phyloP scores from a whole-genome alignment of 1,140 invertebrate genomes.

The Drosophila bocki region DNA sequence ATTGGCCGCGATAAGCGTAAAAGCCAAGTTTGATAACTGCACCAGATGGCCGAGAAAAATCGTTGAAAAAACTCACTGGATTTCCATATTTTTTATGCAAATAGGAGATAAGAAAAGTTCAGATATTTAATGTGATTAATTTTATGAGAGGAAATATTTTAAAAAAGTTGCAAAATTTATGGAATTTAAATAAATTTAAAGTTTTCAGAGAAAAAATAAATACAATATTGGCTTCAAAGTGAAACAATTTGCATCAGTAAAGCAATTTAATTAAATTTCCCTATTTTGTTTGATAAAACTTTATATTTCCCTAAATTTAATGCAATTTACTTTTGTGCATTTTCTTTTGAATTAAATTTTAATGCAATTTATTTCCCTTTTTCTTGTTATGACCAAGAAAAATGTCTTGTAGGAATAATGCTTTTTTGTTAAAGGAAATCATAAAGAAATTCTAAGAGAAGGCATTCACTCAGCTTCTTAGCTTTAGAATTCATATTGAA shows the following conservation, averaged over 20 bases:
- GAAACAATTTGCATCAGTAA: neutral
- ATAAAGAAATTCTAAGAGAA: slow-evolving; percentile 3
- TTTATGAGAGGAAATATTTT: neutral
- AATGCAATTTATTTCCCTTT: neutral
- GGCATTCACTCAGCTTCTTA: slow-evolving; percentile 13
- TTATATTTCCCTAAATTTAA: neutral
- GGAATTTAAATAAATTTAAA: neutral
- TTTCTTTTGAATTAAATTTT: neutral
- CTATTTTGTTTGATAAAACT: neutral
- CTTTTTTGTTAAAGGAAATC: slow-evolving; percentile 12
- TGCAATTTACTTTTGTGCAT: neutral
- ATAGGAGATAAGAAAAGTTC: neutral
- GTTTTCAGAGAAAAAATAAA: neutral
- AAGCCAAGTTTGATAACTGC: slow-evolving; percentile 65
- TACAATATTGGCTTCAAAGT: neutral
- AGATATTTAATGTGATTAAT: neutral
- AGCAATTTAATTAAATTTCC: neutral
- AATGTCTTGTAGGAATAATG: neutral
- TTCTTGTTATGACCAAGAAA: slow-evolving; percentile 1
- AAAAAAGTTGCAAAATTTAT: neutral
- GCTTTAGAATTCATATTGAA: slow-evolving; percentile 19
- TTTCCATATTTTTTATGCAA: slow-evolving; percentile 6
- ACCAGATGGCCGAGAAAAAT: slow-evolving; percentile 31
- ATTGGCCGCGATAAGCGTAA: slow-evolving; percentile 45
- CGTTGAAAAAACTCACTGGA: slow-evolving; percentile 7